Evolutionary conservation across 2,113 vertebrate genomes (phyloP).

Genomic region (Channa argus): DNA sequence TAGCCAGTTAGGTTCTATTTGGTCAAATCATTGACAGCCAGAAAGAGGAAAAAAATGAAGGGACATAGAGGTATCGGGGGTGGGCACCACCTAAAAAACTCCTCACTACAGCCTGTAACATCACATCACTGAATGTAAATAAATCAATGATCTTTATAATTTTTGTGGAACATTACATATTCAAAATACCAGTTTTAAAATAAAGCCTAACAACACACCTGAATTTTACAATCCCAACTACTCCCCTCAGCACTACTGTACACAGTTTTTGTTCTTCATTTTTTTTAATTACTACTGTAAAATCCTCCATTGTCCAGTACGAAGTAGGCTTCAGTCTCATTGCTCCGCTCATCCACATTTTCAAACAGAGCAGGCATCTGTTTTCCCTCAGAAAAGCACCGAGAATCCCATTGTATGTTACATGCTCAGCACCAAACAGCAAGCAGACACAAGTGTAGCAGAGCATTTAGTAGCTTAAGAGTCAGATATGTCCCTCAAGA

Average conservation of each 20-base stretch:
- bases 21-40: constrained; percentile 58
- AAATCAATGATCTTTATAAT: background rate
- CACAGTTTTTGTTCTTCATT: no score
- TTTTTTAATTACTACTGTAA: no score
- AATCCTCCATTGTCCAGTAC: no score
- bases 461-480: no score
- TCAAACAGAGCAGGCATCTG: background rate
- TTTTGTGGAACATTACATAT: no score
- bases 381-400: background rate
- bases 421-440: background rate
- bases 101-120: background rate
- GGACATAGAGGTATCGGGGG: background rate
- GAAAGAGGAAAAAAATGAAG: constrained; percentile 30
- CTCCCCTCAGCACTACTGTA: no score
- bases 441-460: background rate
- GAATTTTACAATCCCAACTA: no score
- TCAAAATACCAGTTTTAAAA: no score
- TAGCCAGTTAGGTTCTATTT: constrained; percentile 57
- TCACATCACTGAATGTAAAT: background rate
- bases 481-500: background rate
- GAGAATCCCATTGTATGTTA: background rate
- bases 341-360: no score
- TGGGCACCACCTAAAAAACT: no score
- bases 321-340: no score
- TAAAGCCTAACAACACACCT: no score